These are phyloP conservation scores for Lasiurus borealis DNA, from an alignment of 2,113 vertebrate genomes.

Conservation along the genomic window DNA sequence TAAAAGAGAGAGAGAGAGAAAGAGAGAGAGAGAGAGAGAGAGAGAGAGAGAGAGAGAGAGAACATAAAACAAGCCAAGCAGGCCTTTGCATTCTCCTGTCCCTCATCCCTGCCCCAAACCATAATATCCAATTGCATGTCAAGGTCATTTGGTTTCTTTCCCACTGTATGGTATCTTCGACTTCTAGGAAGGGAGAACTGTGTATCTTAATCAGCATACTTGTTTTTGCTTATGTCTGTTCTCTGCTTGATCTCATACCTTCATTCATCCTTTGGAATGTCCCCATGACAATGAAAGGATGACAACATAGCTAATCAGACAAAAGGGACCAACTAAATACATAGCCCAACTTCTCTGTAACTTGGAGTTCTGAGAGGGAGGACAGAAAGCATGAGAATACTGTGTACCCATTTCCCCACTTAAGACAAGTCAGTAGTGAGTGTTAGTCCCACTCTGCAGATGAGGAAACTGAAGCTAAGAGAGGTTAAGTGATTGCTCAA, in stretches of 20 bases:
- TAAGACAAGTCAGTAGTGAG: not conserved
- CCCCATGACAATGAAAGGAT: not conserved
- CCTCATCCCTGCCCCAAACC: not conserved
- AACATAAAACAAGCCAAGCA: not conserved
- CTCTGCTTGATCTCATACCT: slow-evolving; percentile 26
- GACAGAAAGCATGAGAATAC: rapidly evolving
- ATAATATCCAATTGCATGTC: not conserved
- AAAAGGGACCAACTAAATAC: not conserved
- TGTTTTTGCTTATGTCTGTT: slow-evolving; percentile 53
- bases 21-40: not conserved
- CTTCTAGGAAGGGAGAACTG: not conserved
- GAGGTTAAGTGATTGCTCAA: not conserved
- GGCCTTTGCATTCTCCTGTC: too few relatives aligned
- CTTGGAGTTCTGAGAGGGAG: not conserved
- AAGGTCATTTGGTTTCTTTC: not conserved
- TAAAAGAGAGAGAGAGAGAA: not conserved
- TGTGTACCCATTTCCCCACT: too few relatives aligned
- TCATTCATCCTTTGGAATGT: slow-evolving; percentile 15
- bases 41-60: not conserved
- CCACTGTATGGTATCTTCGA: slow-evolving; percentile 35
- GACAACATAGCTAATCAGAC: not conserved
- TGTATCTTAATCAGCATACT: not conserved
- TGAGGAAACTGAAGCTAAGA: not conserved
- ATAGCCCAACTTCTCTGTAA: not conserved
- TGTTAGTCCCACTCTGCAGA: not conserved